Conservation (phyloP, 2,888 invertebrate species). For the Hemaris fuciformis region DNA sequence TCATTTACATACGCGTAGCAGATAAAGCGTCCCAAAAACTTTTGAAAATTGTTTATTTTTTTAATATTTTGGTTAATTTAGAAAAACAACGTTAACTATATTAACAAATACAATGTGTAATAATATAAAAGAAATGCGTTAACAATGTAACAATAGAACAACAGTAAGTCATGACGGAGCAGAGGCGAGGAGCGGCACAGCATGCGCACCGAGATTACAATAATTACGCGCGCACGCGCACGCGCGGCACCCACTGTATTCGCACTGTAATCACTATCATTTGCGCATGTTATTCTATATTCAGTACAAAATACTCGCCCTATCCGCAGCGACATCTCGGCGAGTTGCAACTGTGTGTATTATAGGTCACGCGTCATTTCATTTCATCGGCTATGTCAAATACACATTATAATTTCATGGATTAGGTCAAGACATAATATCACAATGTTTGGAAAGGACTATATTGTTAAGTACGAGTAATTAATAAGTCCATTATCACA, state of each 20-base stretch:
- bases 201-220: constrained; percentile 68
- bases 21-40: too few relatives aligned
- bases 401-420: neutral
- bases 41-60: too few relatives aligned
- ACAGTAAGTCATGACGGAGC: constrained; percentile 24
- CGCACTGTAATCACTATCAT: constrained; percentile 75
- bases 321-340: constrained; percentile 61
- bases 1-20: too few relatives aligned
- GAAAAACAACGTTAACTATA: neutral
- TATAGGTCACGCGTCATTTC: neutral
- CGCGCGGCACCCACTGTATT: constrained; percentile 62
- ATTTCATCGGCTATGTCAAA: neutral
- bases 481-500: too few relatives aligned
- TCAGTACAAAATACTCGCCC: constrained; percentile 64
- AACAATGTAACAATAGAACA: constrained; percentile 30
- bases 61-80: neutral
- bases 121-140: constrained; percentile 11
- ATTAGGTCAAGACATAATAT: too few relatives aligned
- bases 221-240: constrained; percentile 73
- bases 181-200: constrained; percentile 38
- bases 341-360: constrained; percentile 16
- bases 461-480: too few relatives aligned
- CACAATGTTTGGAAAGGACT: too few relatives aligned
- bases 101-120: neutral
- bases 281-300: constrained; percentile 78